Evolutionary conservation across 2,113 vertebrate species (phyloP), one percentile per base, ranked within the genome.

Genomic region (Lampris incognitus): DNA sequence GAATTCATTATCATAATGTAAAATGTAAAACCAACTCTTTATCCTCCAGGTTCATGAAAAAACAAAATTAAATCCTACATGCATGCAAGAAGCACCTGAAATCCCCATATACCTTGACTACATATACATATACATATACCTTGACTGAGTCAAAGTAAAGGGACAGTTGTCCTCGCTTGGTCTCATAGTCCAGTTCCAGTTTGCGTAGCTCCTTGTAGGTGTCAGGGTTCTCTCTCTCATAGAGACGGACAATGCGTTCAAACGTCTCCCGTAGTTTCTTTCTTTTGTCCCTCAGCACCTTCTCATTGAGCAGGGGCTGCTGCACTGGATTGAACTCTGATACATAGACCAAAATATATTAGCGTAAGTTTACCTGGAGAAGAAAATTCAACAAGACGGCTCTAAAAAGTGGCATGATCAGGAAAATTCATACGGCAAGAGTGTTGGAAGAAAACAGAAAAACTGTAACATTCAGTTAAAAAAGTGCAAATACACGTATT

Each of bases 91-190:
- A 55, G 9, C 1, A 4, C 38, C 56, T 1, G 49, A 48, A 9
- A 59, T 41, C 37, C 13, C 74, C 58, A 71, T 83, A 65, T 79
- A 99, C 98, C 97, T 99, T 99, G 77, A 99, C 98, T 11, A 63
- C 8, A 54, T 10, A 66, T 11, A 76, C 58, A 71, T 83, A 66
- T 11, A 76, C 58, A 71, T 83, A 65, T 79, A 99, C 98, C 97
- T 99, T 99, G 77, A 99, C 98, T 11, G 98, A 98, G 90, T 99
- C 97, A 68, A 98, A 99, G 90, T 98, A 99, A 37, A 98, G 96
- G 63, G 97, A 96, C 70, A 99, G 96, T 49, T 99, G 97, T 1
- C 97, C 95, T n/a, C 98, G 93, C 83, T 98, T 98, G 90, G 96
- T 97, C 80, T 99, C 98, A 0, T 99, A 99, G 48, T 99, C 98